phyloP scores from a whole-genome alignment of 2,113 vertebrate species.

The Mirounga angustirostris region DNA sequence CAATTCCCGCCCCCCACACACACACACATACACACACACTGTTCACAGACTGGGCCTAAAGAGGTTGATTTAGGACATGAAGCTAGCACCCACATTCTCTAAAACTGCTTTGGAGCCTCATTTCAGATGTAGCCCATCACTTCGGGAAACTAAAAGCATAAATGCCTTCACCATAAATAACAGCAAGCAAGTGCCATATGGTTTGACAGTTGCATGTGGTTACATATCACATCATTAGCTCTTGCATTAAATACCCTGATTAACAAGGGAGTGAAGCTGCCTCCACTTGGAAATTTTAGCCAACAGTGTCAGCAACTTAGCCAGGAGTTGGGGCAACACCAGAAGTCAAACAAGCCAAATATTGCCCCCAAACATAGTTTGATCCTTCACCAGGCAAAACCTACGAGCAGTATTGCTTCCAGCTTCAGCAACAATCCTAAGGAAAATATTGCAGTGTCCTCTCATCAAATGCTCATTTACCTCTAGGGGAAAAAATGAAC shows the following conservation, averaged over 20 bases:
- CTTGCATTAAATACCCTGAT: slow-evolving; percentile 51
- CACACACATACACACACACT: background rate
- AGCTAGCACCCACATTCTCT: background rate
- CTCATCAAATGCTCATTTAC: slow-evolving; percentile 7
- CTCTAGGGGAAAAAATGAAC: background rate
- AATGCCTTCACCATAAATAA: slow-evolving; percentile 63
- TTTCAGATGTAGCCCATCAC: background rate
- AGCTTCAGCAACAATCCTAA: slow-evolving; percentile 11
- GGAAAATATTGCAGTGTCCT: background rate
- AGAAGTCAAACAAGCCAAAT: slow-evolving; percentile 10
- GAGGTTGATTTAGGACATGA: background rate
- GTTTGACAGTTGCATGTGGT: slow-evolving; percentile 51
- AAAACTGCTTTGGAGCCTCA: background rate
- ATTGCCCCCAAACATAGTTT: background rate
- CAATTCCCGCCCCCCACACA: too few relatives aligned
- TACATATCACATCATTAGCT: slow-evolving; percentile 58
- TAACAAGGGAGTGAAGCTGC: slow-evolving; percentile 33
- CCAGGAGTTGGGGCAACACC: background rate
- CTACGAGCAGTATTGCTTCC: background rate
- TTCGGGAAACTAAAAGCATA: slow-evolving; percentile 25
- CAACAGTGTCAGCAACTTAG: background rate
- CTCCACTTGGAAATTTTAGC: background rate
- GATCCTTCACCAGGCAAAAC: background rate
- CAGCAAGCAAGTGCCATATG: slow-evolving; percentile 60
- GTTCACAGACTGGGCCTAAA: background rate